Evolutionary conservation across 2,888 invertebrate genomes (phyloP), one percentile per base, ranked within the genome.

Genomic region (Stegophylla sp.): DNA sequence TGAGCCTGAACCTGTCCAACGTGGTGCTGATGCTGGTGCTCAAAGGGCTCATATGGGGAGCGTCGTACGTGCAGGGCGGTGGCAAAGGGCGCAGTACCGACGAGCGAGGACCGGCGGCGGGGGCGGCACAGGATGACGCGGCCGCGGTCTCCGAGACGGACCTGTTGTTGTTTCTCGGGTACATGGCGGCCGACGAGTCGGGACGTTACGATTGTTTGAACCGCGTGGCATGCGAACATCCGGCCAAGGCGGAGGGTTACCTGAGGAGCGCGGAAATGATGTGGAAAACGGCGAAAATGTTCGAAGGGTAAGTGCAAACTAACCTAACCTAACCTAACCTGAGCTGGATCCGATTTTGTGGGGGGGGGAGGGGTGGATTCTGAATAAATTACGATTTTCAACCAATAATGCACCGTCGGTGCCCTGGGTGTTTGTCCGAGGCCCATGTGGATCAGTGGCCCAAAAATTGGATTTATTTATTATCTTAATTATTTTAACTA

Each of bases 151-250:
- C 61, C 34, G 69, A 79, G 28, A 61, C 79, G 59, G 79, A 79
- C 26, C 9, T 79, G 23, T 17, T 79, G 48, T 20, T 79, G 41
- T 79, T 79, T 23, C 69, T 79, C 9, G 79, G 79, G 9, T 79
- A 69, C 17, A 17, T 79, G 48, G 79, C 71, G 15, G 79, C 79
- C 9, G 79, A 79, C 48, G 79, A 79, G 5, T 79, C 79, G 4
- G 79, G 79, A 13, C 79, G 23, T 1, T 51, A 71, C 13, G 79
- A 79, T 15, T 79, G 79, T 63, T 12, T 79, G 23, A 79, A 71
- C n/a, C 79, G 79, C 7, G 79, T 79, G 17, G 79, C 79, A 9
- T 79, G 79, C 41, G 79, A 79, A 26, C 79, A 79, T 48, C 79
- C 79, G 23, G n/a, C 79, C 3, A 43, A 17, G n/a, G 69, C 79